Conservation (phyloP, 2,113 vertebrate species). For the Gnathonemus echidnorhynchus region DNA sequence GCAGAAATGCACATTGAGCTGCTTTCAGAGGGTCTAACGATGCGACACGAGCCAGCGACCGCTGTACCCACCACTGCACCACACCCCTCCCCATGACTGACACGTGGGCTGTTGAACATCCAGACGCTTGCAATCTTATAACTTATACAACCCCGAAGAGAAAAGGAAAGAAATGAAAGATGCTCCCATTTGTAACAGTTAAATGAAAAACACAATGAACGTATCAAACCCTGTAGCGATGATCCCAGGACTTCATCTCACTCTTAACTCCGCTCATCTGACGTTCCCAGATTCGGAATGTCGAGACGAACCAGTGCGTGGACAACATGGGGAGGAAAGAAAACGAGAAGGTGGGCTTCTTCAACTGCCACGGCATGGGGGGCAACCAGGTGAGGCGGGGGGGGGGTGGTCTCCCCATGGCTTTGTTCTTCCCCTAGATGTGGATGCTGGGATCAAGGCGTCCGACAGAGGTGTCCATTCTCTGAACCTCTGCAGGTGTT, state of each 20-base stretch:
- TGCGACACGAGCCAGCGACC: neutral
- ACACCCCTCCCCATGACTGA: neutral
- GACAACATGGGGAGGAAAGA: constrained; percentile 99
- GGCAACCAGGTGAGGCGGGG: constrained; percentile 83
- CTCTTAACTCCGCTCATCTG: neutral
- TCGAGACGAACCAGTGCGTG: constrained; percentile 95
- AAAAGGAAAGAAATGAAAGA: too few species aligned
- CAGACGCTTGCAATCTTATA: too few species aligned
- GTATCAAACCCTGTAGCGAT: too few species aligned
- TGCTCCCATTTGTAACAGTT: too few species aligned
- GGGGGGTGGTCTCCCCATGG: too few species aligned
- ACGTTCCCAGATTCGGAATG: constrained; percentile 81
- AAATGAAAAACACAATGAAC: too few species aligned
- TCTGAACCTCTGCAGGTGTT: constrained; percentile 74
- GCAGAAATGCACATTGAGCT: neutral
- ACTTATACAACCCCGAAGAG: too few species aligned
- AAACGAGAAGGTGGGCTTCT: constrained; percentile 97
- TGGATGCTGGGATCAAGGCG: neutral
- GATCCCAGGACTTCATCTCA: neutral
- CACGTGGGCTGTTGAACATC: neutral
- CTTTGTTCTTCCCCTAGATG: neutral
- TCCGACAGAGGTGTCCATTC: neutral
- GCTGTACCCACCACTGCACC: neutral
- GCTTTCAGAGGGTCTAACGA: neutral
- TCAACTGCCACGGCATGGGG: constrained; percentile 98